Evolutionary conservation across 2,888 invertebrate species (phyloP).

Genomic region (Megastigmus dorsalis): DNA sequence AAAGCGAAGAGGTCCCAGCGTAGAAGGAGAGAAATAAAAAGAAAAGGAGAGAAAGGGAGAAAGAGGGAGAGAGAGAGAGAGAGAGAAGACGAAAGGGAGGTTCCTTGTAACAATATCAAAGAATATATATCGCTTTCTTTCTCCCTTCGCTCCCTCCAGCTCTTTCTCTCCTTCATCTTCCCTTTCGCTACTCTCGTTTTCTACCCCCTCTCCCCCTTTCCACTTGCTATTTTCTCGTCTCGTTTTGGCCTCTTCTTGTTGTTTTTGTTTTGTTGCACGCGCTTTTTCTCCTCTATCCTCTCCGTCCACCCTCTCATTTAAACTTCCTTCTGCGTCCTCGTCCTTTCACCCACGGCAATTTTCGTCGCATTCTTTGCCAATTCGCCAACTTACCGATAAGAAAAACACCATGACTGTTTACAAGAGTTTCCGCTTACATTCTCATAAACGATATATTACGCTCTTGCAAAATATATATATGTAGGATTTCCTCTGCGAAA

Average conservation of each 20-base stretch:
- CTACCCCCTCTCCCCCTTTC: constrained; percentile 41
- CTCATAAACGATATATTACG: too few relatives aligned
- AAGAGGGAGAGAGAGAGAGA: constrained; percentile 18
- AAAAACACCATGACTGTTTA: too few relatives aligned
- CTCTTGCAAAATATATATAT: too few relatives aligned
- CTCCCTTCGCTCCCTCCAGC: constrained; percentile 22
- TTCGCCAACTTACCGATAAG: too few relatives aligned
- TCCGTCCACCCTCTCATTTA: neutral
- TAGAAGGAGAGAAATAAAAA: constrained; percentile 53
- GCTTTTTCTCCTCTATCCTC: neutral
- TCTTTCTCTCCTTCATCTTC: constrained; percentile 11
- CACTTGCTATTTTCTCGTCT: too few relatives aligned
- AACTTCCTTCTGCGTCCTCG: neutral
- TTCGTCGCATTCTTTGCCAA: too few relatives aligned
- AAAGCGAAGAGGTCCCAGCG: constrained; percentile 36
- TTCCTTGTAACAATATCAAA: constrained; percentile 47
- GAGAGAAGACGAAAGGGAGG: constrained; percentile 43
- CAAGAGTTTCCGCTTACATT: too few relatives aligned
- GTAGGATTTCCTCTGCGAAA: too few relatives aligned
- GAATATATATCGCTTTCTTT: constrained; percentile 39
- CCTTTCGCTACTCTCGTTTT: constrained; percentile 33
- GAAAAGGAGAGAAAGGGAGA: constrained; percentile 25
- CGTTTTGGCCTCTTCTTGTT: constrained; percentile 7
- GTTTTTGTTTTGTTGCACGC: too few relatives aligned
- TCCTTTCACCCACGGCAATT: too few relatives aligned